A percentile compares a stretch with the other conserved stretches of the same genome.
Conservation (phyloP, 2,113 vertebrate species). For the Lophura nycthemera region DNA sequence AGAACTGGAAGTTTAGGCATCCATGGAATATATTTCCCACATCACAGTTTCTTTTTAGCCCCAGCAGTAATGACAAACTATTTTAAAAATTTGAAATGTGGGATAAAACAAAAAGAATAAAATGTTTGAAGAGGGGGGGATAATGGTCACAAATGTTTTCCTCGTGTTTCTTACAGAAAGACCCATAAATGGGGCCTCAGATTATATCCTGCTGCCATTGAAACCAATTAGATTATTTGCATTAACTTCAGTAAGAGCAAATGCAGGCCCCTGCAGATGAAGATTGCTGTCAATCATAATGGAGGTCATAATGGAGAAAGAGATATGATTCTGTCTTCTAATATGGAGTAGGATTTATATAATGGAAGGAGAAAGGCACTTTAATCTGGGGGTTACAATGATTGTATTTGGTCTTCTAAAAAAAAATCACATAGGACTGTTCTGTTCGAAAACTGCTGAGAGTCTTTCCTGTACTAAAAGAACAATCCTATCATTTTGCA, state of each 20-base stretch:
- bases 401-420: slow-evolving; percentile 31
- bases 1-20: not conserved
- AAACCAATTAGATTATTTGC: slow-evolving; percentile 62
- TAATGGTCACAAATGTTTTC: slow-evolving; percentile 9
- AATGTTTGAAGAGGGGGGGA: not conserved
- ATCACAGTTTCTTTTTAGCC: not conserved
- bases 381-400: slow-evolving; percentile 32
- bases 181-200: not conserved
- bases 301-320: slow-evolving; percentile 25
- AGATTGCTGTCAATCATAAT: slow-evolving; percentile 58
- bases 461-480: slow-evolving; percentile 28
- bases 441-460: slow-evolving; percentile 15
- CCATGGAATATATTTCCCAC: not conserved
- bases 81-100: not conserved
- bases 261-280: slow-evolving; percentile 48
- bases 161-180: slow-evolving; percentile 17
- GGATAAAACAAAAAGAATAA: not conserved
- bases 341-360: slow-evolving; percentile 44
- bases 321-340: slow-evolving; percentile 29
- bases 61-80: not conserved
- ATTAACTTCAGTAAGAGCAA: slow-evolving; percentile 62
- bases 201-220: slow-evolving; percentile 21
- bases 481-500: slow-evolving; percentile 28
- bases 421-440: not conserved
- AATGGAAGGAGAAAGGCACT: slow-evolving; percentile 49